Conservation (phyloP, 2,888 invertebrate genomes). For the Lysandra bellargus region DNA sequence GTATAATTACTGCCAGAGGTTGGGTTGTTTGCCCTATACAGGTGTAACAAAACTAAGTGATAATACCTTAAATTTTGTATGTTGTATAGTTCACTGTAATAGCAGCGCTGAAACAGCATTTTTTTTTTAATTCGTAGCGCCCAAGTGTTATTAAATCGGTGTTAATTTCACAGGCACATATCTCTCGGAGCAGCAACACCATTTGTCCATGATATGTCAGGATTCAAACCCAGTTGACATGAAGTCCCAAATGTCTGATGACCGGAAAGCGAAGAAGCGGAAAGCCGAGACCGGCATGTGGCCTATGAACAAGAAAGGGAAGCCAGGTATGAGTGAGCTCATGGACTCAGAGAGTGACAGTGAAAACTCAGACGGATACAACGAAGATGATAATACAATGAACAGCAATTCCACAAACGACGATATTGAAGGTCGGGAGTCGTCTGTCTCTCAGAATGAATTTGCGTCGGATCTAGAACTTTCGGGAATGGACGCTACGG, state of each 20-base stretch:
- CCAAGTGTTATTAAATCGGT: background rate
- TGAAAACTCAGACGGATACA: conserved; percentile 68
- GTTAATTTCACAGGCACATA: conserved; percentile 59
- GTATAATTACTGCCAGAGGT: too few species aligned
- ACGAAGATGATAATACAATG: conserved; percentile 72
- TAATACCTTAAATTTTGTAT: too few species aligned
- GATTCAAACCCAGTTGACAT: conserved; percentile 54
- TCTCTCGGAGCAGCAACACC: conserved; percentile 73
- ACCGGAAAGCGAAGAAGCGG: conserved; percentile 81
- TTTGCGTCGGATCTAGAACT: conserved; percentile 83
- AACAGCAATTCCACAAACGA: conserved; percentile 73
- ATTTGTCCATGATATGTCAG: conserved; percentile 68
- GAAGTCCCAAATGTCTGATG: conserved; percentile 58
- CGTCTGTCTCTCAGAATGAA: conserved; percentile 77
- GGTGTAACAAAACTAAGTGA: too few species aligned
- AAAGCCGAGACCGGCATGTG: conserved; percentile 82
- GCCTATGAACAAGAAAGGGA: conserved; percentile 83
- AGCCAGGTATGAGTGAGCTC: conserved; percentile 79
- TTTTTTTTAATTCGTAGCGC: too few species aligned
- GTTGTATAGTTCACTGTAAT: too few species aligned
- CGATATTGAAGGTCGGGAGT: conserved; percentile 65
- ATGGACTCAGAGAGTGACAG: conserved; percentile 82
- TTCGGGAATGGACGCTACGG: conserved; percentile 82
- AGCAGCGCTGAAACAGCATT: too few species aligned
- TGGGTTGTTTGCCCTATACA: too few species aligned